These are phyloP conservation scores for Phrynosoma blainvillii DNA, from an alignment of 2,113 vertebrate genomes.

Conservation along the genomic window DNA sequence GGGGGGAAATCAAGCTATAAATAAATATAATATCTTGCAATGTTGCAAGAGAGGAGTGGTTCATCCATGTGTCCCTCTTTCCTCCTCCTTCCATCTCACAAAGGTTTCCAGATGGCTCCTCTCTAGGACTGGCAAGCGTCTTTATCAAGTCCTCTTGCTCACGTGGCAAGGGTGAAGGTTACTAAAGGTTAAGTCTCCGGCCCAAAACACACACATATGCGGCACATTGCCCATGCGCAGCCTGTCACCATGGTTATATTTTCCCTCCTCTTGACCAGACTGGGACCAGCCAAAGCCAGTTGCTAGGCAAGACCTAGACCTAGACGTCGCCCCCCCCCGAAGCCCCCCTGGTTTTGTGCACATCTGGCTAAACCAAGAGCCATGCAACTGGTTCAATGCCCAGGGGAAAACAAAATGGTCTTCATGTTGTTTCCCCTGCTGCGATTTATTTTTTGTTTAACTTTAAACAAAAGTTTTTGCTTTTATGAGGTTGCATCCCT, in stretches of 20 bases:
- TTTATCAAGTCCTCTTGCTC: constrained; percentile 17
- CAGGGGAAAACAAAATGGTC: background rate
- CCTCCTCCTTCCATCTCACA: background rate
- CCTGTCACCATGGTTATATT: background rate
- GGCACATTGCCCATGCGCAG: too few relatives aligned
- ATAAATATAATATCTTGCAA: too few relatives aligned
- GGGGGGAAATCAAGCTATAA: too few relatives aligned
- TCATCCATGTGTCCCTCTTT: too few relatives aligned
- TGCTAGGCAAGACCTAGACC: background rate
- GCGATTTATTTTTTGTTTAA: background rate
- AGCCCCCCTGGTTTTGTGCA: background rate
- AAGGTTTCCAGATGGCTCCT: background rate
- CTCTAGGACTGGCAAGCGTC: background rate
- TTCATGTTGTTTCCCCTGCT: background rate
- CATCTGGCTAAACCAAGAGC: background rate
- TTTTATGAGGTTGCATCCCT: background rate
- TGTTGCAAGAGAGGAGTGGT: background rate
- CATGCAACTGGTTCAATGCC: too few relatives aligned
- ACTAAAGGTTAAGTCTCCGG: constrained; percentile 6
- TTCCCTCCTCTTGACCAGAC: background rate
- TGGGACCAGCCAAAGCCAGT: background rate
- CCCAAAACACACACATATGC: background rate
- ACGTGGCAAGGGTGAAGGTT: background rate
- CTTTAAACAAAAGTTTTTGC: background rate
- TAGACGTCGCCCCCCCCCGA: too few relatives aligned